phyloP scores from a whole-genome alignment of 2,888 invertebrate genomes.

The Eilema caniola region DNA sequence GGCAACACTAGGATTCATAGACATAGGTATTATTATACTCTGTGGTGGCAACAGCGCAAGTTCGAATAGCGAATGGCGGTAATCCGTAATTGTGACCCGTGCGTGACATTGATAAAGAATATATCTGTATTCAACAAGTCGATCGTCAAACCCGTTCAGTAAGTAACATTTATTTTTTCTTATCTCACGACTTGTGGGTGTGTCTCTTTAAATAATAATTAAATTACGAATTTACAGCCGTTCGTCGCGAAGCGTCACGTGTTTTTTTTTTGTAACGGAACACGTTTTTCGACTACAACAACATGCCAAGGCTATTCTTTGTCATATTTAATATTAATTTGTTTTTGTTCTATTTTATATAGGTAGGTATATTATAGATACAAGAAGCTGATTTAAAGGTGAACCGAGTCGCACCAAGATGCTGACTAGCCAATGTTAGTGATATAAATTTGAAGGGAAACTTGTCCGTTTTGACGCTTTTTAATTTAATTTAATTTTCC shows the following conservation, averaged over 20 bases:
- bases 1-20: background rate
- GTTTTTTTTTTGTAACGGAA: conserved; percentile 9
- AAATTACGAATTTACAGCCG: background rate
- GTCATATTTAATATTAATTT: background rate
- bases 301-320: background rate
- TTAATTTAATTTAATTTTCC: too few species aligned
- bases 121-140: conserved; percentile 2
- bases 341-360: background rate
- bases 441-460: too few species aligned
- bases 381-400: background rate
- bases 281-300: background rate
- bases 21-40: background rate
- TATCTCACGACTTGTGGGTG: conserved; percentile 17
- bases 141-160: conserved; percentile 15
- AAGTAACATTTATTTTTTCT: conserved; percentile 23
- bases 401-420: background rate
- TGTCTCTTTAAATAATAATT: conserved; percentile 17
- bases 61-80: background rate
- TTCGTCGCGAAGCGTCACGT: background rate
- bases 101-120: conserved; percentile 16
- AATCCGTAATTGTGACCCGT: background rate
- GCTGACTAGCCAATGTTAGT: too few species aligned
- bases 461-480: too few species aligned
- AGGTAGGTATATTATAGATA: background rate
- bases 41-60: background rate